Evolutionary conservation across 2,888 invertebrate species (phyloP).

Genomic region (Sphaerophoria taeniata): DNA sequence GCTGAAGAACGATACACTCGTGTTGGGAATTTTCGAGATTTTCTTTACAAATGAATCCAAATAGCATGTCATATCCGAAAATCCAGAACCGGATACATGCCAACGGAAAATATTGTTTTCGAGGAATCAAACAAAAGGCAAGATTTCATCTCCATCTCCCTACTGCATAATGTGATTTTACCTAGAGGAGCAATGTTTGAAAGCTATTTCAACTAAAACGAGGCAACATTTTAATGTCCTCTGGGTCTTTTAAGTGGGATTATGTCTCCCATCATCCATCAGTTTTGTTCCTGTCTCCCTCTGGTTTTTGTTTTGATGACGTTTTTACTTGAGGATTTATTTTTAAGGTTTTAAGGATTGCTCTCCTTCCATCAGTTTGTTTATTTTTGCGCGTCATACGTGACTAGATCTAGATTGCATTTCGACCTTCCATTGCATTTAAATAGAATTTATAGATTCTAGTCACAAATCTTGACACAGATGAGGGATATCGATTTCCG

Average conservation of each 20-base stretch:
- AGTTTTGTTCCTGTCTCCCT: not conserved
- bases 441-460: conserved; percentile 11
- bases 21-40: not conserved
- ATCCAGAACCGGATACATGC: not conserved
- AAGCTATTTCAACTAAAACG: no score
- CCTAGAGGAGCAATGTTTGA: not conserved
- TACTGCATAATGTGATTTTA: conserved; percentile 20
- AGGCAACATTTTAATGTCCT: not conserved
- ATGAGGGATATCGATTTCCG: conserved; percentile 5
- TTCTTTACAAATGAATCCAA: not conserved
- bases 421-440: conserved; percentile 1
- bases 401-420: not conserved
- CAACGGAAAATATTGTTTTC: conserved; percentile 5
- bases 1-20: no score
- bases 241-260: conserved; percentile 20
- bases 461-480: not conserved
- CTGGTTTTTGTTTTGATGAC: not conserved
- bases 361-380: not conserved
- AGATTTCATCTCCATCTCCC: not conserved
- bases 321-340: no score
- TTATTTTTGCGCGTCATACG: not conserved
- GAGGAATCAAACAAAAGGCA: not conserved
- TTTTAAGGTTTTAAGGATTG: conserved; percentile 9
- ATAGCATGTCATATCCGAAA: not conserved
- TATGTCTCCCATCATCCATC: conserved; percentile 11